phyloP scores from a whole-genome alignment of 2,888 invertebrate genomes.

The Andrena praecox region DNA sequence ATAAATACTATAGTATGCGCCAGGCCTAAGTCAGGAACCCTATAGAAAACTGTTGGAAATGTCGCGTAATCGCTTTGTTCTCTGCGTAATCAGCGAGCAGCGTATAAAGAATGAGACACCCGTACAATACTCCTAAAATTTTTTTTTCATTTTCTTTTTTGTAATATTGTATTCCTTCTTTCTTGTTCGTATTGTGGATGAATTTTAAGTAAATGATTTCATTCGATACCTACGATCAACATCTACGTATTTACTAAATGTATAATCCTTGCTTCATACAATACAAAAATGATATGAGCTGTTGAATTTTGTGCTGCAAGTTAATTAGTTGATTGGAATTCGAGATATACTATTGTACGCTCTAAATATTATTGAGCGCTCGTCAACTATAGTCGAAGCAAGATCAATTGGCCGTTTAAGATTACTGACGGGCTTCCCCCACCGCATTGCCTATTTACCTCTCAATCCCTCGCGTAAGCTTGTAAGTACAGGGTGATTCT shows the following conservation, averaged over 20 bases:
- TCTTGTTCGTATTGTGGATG: neutral
- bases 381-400: neutral
- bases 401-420: neutral
- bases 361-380: constrained; percentile 23
- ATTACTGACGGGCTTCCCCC: neutral
- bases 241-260: constrained; percentile 6
- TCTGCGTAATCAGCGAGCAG: constrained; percentile 23
- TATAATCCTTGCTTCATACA: constrained; percentile 3
- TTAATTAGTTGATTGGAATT: neutral
- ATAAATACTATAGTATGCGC: no score
- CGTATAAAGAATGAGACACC: neutral
- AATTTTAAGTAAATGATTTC: neutral
- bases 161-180: constrained; percentile 16
- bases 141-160: neutral
- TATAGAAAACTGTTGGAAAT: neutral
- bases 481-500: no score
- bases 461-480: neutral
- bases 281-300: neutral
- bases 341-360: neutral
- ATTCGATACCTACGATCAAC: constrained; percentile 28
- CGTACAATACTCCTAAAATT: neutral
- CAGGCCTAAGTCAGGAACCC: neutral
- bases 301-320: constrained; percentile 8
- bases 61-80: constrained; percentile 15
- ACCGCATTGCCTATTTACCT: neutral